phyloP scores from a whole-genome alignment of 1,140 invertebrate genomes.

The Trichogramma pretiosum region DNA sequence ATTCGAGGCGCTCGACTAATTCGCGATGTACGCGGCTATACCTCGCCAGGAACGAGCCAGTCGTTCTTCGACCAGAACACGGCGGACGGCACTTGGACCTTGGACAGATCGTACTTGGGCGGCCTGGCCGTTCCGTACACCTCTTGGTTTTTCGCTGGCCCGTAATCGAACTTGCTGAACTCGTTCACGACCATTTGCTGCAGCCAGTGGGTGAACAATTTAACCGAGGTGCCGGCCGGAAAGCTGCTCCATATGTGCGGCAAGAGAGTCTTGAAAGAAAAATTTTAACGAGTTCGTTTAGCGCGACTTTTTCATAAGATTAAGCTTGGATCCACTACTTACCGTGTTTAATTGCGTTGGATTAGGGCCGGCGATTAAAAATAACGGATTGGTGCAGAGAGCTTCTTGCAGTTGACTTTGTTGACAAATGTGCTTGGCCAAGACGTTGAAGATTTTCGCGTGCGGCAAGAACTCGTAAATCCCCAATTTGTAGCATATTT shows the following conservation, averaged over 20 bases:
- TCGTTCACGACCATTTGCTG: slow-evolving; percentile 55
- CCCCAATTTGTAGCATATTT: neutral
- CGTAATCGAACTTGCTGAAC: slow-evolving; percentile 63
- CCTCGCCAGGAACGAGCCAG: slow-evolving; percentile 60
- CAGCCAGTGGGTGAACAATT: slow-evolving; percentile 62
- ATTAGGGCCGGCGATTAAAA: slow-evolving; percentile 59
- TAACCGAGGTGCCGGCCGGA: slow-evolving; percentile 71
- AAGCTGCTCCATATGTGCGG: slow-evolving; percentile 63
- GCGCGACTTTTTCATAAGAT: no score
- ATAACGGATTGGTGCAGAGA: slow-evolving; percentile 58
- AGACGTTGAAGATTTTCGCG: slow-evolving; percentile 2
- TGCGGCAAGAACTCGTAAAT: slow-evolving; percentile 6
- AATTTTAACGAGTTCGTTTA: no score
- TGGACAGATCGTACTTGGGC: slow-evolving; percentile 56
- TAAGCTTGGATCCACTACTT: no score
- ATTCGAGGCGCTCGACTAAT: no score
- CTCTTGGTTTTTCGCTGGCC: slow-evolving; percentile 45
- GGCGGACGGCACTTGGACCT: slow-evolving; percentile 58
- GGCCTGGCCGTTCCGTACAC: slow-evolving; percentile 52
- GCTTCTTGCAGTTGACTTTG: neutral
- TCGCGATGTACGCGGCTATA: no score
- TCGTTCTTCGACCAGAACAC: slow-evolving; percentile 64
- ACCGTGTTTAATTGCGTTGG: slow-evolving; percentile 58
- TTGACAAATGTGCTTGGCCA: slow-evolving; percentile 6
- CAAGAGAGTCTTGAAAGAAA: slow-evolving; percentile 45